A percentile compares a stretch with the other conserved stretches of the same genome.
phyloP scores from a whole-genome alignment of 2,113 vertebrate species.

The Podarcis cretensis region DNA sequence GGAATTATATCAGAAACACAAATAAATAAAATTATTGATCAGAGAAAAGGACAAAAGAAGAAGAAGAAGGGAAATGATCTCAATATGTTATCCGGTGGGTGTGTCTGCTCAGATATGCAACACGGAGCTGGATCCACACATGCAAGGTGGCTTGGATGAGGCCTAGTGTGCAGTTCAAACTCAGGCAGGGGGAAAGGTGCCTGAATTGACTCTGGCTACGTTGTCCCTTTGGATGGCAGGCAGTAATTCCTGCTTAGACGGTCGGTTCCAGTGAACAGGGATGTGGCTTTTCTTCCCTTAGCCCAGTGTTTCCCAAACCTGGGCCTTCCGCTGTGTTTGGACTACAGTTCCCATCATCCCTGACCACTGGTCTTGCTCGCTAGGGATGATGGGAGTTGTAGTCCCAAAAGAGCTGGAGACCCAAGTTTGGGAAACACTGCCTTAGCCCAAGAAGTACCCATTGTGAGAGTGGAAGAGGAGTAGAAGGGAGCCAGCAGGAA shows the following conservation, averaged over 20 bases:
- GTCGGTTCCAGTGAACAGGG: background rate
- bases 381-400: no score
- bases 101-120: background rate
- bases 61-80: background rate
- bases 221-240: background rate
- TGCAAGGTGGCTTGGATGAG: background rate
- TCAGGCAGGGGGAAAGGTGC: background rate
- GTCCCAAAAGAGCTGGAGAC: no score
- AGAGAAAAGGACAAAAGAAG: no score
- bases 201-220: background rate
- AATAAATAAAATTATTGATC: no score
- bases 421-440: background rate
- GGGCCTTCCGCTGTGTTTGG: no score
- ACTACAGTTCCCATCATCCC: no score
- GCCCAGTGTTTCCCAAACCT: no score
- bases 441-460: background rate
- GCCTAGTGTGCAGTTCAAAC: background rate
- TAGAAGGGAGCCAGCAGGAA: background rate
- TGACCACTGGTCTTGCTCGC: no score
- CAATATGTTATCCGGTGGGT: background rate
- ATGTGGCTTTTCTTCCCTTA: background rate
- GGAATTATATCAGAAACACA: no score
- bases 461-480: background rate
- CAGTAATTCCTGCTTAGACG: no score
- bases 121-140: background rate